Conservation (phyloP, 2,888 invertebrate species). For the Thysanoteuthis rhombus region DNA sequence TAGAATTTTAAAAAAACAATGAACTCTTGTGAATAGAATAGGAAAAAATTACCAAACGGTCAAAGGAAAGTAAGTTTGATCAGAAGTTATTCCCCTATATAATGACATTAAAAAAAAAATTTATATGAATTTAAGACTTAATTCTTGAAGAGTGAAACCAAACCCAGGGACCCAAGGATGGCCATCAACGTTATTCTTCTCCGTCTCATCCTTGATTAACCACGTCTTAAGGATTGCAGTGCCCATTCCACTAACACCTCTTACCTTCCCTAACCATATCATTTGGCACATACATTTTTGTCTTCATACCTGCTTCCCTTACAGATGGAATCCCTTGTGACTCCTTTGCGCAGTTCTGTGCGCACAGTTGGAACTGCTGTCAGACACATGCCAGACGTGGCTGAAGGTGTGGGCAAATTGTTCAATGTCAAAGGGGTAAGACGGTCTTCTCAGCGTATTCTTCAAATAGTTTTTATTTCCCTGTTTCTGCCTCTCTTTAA, state of each 20-base stretch:
- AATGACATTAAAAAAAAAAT: too few relatives aligned
- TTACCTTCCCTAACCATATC: background rate
- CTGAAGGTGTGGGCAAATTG: constrained; percentile 76
- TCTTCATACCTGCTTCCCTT: constrained; percentile 34
- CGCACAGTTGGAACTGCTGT: constrained; percentile 79
- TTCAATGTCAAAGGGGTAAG: constrained; percentile 46
- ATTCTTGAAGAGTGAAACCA: background rate
- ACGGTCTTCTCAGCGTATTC: constrained; percentile 1
- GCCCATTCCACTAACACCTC: background rate
- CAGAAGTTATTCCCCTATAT: too few relatives aligned
- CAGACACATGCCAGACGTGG: constrained; percentile 87
- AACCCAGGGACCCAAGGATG: too few relatives aligned
- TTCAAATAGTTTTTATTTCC: background rate
- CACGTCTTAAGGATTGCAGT: background rate
- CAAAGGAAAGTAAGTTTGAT: too few relatives aligned
- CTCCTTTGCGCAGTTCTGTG: constrained; percentile 85
- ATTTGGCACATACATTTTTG: background rate
- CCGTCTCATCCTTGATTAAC: background rate
- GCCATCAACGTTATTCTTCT: background rate
- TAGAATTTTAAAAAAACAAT: too few relatives aligned
- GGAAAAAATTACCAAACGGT: too few relatives aligned
- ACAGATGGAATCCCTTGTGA: constrained; percentile 75
- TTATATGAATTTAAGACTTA: too few relatives aligned
- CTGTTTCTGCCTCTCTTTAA: background rate
- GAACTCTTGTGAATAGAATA: too few relatives aligned